Percentiles rank a stretch among this genome's conserved stretches.
Conservation (phyloP, 2,888 invertebrate genomes). For the Neoaliturus tenellus region DNA sequence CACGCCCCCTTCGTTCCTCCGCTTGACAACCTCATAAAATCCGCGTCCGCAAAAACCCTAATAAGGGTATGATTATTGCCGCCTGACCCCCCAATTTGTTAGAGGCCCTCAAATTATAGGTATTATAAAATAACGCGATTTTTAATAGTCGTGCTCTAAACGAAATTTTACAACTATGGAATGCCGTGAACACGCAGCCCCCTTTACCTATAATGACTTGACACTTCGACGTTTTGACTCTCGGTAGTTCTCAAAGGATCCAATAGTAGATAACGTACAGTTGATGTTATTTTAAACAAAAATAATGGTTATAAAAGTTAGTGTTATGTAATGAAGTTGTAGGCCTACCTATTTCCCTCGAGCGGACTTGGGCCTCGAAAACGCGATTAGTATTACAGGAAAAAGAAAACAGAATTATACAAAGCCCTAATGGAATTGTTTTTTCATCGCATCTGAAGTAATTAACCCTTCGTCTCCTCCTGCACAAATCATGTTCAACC, state of each 20-base stretch:
- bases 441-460: slow-evolving; percentile 50
- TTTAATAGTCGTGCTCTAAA: slow-evolving; percentile 22
- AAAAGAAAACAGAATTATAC: slow-evolving; percentile 39
- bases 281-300: too few species aligned
- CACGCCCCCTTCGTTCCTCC: neutral
- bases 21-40: slow-evolving; percentile 54
- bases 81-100: slow-evolving; percentile 49
- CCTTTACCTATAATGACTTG: neutral
- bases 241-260: too few species aligned
- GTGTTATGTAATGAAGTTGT: too few species aligned
- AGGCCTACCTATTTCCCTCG: neutral
- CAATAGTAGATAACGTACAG: too few species aligned
- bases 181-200: neutral
- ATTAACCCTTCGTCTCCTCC: slow-evolving; percentile 49
- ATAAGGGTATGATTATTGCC: slow-evolving; percentile 53
- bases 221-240: neutral
- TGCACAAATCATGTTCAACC: slow-evolving; percentile 30
- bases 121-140: slow-evolving; percentile 49
- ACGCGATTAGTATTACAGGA: neutral
- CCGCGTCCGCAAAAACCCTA: slow-evolving; percentile 51
- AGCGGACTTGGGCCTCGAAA: neutral
- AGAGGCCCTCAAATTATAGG: slow-evolving; percentile 48
- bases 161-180: slow-evolving; percentile 38
- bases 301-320: too few species aligned
- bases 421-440: slow-evolving; percentile 40